A percentile compares a stretch with the other conserved stretches of the same genome.
Conservation (phyloP, 2,113 vertebrate species). For the Cyprinodon brontotheroides region DNA sequence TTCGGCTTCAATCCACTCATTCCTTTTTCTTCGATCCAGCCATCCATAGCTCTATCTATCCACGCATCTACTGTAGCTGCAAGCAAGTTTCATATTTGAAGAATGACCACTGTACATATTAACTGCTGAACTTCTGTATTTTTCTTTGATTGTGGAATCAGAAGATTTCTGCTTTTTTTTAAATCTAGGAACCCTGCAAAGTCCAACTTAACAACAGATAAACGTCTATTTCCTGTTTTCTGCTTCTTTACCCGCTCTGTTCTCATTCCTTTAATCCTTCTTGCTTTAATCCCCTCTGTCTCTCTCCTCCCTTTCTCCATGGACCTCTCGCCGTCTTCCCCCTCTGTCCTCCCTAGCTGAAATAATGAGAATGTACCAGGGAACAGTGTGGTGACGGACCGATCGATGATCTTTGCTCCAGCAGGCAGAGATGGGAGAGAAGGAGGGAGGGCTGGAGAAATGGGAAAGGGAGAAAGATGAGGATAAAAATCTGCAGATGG, state of each 20-base stretch:
- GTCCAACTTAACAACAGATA: background rate
- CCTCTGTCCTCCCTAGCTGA: conserved; percentile 64
- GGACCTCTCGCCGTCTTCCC: conserved; percentile 17
- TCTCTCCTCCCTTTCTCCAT: conserved; percentile 23
- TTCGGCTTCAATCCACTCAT: too few species aligned
- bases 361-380: conserved; percentile 72
- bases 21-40: too few species aligned
- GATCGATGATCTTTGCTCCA: conserved; percentile 72
- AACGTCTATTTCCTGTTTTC: conserved; percentile 9
- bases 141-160: background rate
- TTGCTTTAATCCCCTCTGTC: conserved; percentile 30
- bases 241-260: background rate
- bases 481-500: conserved; percentile 52
- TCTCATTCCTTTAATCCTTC: conserved; percentile 19
- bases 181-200: background rate
- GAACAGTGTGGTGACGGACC: conserved; percentile 64
- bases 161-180: background rate
- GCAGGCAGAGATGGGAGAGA: conserved; percentile 51
- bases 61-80: too few species aligned
- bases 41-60: too few species aligned
- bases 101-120: too few species aligned
- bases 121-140: background rate
- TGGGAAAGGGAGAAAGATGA: conserved; percentile 38
- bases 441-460: conserved; percentile 22
- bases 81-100: too few species aligned